These are phyloP conservation scores for Balaeniceps rex DNA, from an alignment of 2,113 vertebrate species.

Conservation along the genomic window DNA sequence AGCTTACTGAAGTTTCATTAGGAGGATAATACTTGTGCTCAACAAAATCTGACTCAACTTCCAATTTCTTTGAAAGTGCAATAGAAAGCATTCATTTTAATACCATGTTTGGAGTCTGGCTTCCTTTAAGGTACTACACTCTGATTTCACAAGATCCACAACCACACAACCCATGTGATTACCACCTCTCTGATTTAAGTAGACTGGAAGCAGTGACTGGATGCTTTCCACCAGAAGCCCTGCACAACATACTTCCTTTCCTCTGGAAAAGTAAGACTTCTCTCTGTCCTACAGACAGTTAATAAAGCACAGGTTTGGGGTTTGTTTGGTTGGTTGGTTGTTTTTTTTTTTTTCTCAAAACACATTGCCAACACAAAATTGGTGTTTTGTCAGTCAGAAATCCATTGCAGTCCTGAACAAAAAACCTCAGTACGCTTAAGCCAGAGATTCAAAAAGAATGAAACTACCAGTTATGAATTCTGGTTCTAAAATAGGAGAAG, in stretches of 20 bases:
- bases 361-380: neutral
- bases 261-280: neutral
- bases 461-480: constrained; percentile 10
- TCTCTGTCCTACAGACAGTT: neutral
- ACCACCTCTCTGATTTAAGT: neutral
- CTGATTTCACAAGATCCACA: neutral
- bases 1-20: neutral
- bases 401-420: neutral
- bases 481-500: neutral
- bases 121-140: neutral
- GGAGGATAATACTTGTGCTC: neutral
- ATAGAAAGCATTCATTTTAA: neutral
- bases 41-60: neutral
- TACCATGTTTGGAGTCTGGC: neutral
- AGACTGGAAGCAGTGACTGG: neutral
- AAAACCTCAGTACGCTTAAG: neutral
- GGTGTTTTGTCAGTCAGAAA: neutral
- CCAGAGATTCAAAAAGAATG: neutral
- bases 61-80: neutral
- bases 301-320: too few relatives aligned
- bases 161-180: neutral
- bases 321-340: too few relatives aligned
- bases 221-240: neutral
- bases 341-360: neutral
- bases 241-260: neutral